Evolutionary conservation across 2,113 vertebrate genomes (phyloP).

Genomic region (Carettochelys insculpta): DNA sequence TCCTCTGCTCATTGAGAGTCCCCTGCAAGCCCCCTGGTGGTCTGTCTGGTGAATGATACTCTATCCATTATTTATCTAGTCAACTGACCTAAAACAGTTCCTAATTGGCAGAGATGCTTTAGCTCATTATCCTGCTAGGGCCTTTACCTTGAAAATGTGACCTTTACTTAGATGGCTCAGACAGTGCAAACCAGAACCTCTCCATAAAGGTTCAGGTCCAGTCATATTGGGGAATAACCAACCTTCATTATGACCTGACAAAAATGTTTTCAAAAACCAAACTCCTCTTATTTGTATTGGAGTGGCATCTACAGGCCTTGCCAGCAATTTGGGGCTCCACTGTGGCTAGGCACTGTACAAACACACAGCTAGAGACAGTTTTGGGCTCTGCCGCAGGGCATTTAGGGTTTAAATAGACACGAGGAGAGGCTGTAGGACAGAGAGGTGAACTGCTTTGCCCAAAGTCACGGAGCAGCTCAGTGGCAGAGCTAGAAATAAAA

Average conservation of each 20-base stretch:
- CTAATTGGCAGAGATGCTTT: background rate
- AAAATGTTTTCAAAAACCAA: background rate
- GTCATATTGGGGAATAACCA: background rate
- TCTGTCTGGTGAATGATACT: background rate
- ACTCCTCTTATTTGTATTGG: background rate
- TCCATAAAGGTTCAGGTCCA: background rate
- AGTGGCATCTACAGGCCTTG: background rate
- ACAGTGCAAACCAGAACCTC: background rate
- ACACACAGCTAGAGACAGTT: background rate
- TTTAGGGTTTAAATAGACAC: background rate
- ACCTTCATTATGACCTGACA: background rate
- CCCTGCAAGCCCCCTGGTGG: background rate
- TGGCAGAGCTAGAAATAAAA: background rate
- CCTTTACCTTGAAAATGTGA: background rate
- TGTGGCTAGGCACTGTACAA: background rate
- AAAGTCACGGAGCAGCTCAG: background rate
- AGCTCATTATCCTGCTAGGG: background rate
- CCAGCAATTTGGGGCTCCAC: background rate
- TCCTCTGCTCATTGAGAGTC: background rate
- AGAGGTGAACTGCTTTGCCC: background rate
- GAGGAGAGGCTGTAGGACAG: background rate
- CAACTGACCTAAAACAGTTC: background rate
- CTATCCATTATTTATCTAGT: rapidly evolving
- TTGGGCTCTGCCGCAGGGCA: background rate
- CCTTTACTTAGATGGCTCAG: background rate